A percentile compares a stretch with the other conserved stretches of the same genome.
Conservation (phyloP, 2,888 invertebrate species). For the Cyclophora albipunctata region DNA sequence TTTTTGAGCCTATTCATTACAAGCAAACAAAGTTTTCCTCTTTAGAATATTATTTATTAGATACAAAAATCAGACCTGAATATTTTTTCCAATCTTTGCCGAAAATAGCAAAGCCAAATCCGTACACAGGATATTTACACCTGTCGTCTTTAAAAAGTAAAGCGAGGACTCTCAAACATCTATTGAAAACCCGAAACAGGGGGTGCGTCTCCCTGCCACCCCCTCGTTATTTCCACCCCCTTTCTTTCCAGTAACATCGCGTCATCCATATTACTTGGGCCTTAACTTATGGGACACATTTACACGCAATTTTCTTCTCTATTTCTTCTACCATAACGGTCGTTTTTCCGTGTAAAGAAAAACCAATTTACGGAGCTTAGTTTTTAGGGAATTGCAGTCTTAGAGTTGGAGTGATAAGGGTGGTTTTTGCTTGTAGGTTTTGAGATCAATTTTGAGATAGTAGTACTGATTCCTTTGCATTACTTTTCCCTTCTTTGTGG, state of each 20-base stretch:
- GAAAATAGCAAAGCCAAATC: slow-evolving; percentile 9
- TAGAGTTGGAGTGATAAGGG: slow-evolving; percentile 16
- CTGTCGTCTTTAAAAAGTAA: slow-evolving; percentile 62
- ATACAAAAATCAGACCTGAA: no score
- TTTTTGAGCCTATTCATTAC: no score
- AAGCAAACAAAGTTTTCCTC: no score
- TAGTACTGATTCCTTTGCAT: slow-evolving; percentile 72
- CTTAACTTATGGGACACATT: slow-evolving; percentile 68
- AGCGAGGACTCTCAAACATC: slow-evolving; percentile 64
- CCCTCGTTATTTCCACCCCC: slow-evolving; percentile 66
- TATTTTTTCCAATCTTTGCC: not conserved
- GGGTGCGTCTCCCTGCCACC: slow-evolving; percentile 42
- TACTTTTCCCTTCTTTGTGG: slow-evolving; percentile 73
- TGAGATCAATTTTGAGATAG: slow-evolving; percentile 72
- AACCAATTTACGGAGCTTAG: slow-evolving; percentile 17
- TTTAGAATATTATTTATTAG: no score
- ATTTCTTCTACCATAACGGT: slow-evolving; percentile 13
- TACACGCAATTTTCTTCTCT: slow-evolving; percentile 33
- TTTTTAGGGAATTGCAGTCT: slow-evolving; percentile 4
- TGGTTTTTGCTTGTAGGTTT: slow-evolving; percentile 27
- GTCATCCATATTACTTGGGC: slow-evolving; percentile 74
- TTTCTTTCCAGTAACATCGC: slow-evolving; percentile 74
- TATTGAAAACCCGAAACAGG: slow-evolving; percentile 75
- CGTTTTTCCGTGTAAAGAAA: slow-evolving; percentile 19
- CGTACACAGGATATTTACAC: slow-evolving; percentile 37